Evolutionary conservation across 2,888 invertebrate species (phyloP), one percentile per base, ranked within the genome.

Genomic region (Volucella bombylans): DNA sequence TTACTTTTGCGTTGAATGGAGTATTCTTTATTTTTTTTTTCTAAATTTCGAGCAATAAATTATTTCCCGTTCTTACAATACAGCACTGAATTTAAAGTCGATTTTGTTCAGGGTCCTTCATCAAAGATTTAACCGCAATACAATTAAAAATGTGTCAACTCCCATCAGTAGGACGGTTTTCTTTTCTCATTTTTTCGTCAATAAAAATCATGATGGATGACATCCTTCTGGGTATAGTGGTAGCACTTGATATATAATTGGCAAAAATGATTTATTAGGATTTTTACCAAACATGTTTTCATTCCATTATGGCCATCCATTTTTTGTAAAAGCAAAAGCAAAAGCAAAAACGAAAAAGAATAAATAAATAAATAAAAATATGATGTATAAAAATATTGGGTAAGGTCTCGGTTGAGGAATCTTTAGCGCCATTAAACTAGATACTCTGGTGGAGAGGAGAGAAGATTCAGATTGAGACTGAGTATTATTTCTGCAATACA

Each of bases 261-360:
- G 79, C 79, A 79, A 77, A 79, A 69, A 83, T 83, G 83, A 83
- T 83, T 83, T 83, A 83, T 83, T 83, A 79, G 74, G 73, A 79
- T 43, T 65, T 64, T 47, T 39, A 65, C 54, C 69, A 54, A 74
- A 74, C 68, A 64, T 79, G 79, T 79, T 73, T 83, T 83, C 74
- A 71, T 83, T 83, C 83, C 74, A 83, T 83, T 83, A 79, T 49
- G 57, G 64, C 65, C 50, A 41, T 31, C 31, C 31, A 31, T 31
- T 31, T 31, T 31, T 31, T 4, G 0, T n/a, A n/a, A n/a, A n/a
- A n/a, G n/a, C n/a, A n/a, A n/a, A n/a, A n/a, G 31, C 31, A 59
- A 57, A n/a, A n/a, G 39, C 4, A 54, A 62, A 45, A 31, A 31
- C 2, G 1, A 38, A 38, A 38, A n/a, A 31, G 6, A 31, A 31